A percentile compares a stretch with the other conserved stretches of the same genome.
These are phyloP conservation scores for Xestia sexstrigata DNA, from an alignment of 2,888 invertebrate genomes.

Conservation along the genomic window DNA sequence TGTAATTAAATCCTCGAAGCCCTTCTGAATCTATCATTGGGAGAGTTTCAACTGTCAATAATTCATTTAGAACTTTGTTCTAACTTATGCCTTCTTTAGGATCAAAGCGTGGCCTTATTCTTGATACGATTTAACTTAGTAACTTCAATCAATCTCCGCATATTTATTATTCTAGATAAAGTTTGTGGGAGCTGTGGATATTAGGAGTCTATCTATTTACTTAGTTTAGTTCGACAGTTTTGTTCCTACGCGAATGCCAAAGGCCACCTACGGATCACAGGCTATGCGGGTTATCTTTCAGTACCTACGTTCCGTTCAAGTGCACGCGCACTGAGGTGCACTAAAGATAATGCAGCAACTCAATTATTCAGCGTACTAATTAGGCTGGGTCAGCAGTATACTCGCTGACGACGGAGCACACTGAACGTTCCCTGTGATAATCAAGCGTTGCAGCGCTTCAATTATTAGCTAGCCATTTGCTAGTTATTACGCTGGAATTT, in stretches of 20 bases:
- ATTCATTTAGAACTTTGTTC: conserved; percentile 55
- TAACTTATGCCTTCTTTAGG: conserved; percentile 43
- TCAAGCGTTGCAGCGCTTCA: conserved; percentile 62
- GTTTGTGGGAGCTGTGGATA: conserved; percentile 12
- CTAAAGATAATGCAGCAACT: conserved; percentile 41
- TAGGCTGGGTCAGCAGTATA: conserved; percentile 44
- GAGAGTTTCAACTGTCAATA: conserved; percentile 62
- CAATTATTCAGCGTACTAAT: conserved; percentile 55
- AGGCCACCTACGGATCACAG: background rate
- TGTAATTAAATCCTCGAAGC: conserved; percentile 66
- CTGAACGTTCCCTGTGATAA: conserved; percentile 52
- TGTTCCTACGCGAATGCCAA: background rate
- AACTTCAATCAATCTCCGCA: conserved; percentile 28
- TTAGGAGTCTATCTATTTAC: conserved; percentile 2
- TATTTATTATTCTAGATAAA: conserved; percentile 20
- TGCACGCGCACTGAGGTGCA: conserved; percentile 27
- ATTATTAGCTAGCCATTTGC: conserved; percentile 67
- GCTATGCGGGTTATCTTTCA: conserved; percentile 10
- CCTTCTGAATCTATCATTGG: conserved; percentile 61
- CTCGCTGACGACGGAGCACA: conserved; percentile 29
- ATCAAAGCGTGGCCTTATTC: conserved; percentile 38
- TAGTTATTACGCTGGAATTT: conserved; percentile 65
- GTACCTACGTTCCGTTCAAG: conserved; percentile 7
- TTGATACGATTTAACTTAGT: conserved; percentile 36
- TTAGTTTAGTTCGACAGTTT: conserved; percentile 10